phyloP scores from a whole-genome alignment of 1,140 invertebrate species.

The Sipha flava region DNA sequence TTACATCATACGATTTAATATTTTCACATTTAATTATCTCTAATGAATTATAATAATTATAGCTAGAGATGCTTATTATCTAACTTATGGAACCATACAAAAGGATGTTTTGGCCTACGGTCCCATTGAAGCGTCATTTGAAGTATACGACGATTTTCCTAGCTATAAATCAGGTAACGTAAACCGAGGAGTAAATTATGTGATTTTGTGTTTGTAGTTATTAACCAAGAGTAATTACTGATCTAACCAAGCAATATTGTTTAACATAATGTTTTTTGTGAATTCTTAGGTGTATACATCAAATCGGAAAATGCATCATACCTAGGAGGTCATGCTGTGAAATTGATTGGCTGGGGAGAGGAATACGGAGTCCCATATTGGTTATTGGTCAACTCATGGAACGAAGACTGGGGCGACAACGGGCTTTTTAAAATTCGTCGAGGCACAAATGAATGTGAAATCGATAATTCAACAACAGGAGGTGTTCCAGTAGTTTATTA shows the following conservation, averaged over 20 bases:
- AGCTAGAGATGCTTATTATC: not conserved
- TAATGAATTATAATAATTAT: not conserved
- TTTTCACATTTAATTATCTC: not conserved
- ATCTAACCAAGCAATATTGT: no score
- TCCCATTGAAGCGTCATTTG: constrained; percentile 35
- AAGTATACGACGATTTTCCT: constrained; percentile 37
- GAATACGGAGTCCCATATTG: constrained; percentile 58
- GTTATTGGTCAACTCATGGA: constrained; percentile 88
- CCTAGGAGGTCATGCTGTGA: constrained; percentile 73
- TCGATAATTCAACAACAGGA: constrained; percentile 50
- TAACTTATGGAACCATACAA: constrained; percentile 45
- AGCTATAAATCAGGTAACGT: constrained; percentile 38
- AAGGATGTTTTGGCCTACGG: constrained; percentile 36
- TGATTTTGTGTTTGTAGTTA: no score
- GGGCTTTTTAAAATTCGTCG: constrained; percentile 76
- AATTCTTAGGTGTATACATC: constrained; percentile 64
- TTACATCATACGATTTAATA: no score
- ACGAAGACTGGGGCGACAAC: constrained; percentile 76
- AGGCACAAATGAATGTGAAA: constrained; percentile 71
- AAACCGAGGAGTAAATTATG: no score
- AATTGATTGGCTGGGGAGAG: constrained; percentile 68
- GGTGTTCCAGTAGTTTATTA: constrained; percentile 23
- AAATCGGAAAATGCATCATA: constrained; percentile 61
- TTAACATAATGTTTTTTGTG: no score
- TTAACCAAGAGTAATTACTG: no score